Percentiles rank a stretch among this genome's conserved stretches.
These are phyloP conservation scores for Dendrocincla fuliginosa DNA, from an alignment of 2,797 vertebrate species.

Conservation along the genomic window DNA sequence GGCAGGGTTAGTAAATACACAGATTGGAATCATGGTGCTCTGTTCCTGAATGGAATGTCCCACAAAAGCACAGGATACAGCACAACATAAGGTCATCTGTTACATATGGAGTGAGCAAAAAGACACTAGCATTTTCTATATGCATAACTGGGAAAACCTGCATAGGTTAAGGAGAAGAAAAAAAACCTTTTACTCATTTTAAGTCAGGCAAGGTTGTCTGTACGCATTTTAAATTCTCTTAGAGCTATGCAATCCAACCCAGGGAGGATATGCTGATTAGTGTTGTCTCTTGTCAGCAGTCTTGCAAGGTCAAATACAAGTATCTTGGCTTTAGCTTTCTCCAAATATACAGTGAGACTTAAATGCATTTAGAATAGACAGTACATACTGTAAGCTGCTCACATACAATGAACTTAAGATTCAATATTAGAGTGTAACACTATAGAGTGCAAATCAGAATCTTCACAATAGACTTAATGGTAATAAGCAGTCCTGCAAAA, in stretches of 20 bases:
- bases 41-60: constrained; percentile 92
- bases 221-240: constrained; percentile 81
- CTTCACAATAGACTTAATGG: constrained; percentile 89
- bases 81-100: constrained; percentile 91
- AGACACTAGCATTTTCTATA: constrained; percentile 87
- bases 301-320: constrained; percentile 89
- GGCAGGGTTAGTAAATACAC: constrained; percentile 89
- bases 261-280: constrained; percentile 94
- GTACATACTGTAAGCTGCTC: constrained; percentile 89
- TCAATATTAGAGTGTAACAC: constrained; percentile 93
- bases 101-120: constrained; percentile 91
- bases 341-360: constrained; percentile 92
- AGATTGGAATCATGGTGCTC: constrained; percentile 85
- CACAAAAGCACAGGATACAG: constrained; percentile 97
- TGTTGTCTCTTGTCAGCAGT: constrained; percentile 94
- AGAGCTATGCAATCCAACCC: constrained; percentile 87
- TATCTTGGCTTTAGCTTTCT: constrained; percentile 82
- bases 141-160: constrained; percentile 83
- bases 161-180: constrained; percentile 78
- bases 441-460: constrained; percentile 98
- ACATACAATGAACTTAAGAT: constrained; percentile 91
- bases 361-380: constrained; percentile 93
- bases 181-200: constrained; percentile 81
- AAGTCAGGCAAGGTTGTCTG: constrained; percentile 82
- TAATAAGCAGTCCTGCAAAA: constrained; percentile 82